phyloP scores from a whole-genome alignment of 2,888 invertebrate species.

The Philereme transversata region DNA sequence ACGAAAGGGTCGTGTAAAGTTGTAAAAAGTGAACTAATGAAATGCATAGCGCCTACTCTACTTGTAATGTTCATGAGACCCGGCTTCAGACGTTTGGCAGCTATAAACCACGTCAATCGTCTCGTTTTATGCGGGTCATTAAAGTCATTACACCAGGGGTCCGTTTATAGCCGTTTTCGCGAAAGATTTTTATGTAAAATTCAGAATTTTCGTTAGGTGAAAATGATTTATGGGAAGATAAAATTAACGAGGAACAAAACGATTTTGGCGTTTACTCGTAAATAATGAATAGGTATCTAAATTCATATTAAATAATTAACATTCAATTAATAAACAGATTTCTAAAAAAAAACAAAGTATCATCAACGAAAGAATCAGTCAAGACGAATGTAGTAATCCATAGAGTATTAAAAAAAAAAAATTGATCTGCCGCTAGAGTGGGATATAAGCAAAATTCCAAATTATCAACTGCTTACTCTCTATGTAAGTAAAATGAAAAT shows the following conservation, averaged over 20 bases:
- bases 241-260: slow-evolving; percentile 22
- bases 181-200: slow-evolving; percentile 37
- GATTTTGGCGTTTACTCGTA: slow-evolving; percentile 1
- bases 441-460: no score
- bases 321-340: no score
- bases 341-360: no score
- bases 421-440: no score
- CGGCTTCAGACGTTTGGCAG: slow-evolving; percentile 33
- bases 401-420: no score
- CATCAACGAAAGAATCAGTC: no score
- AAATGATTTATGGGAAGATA: slow-evolving; percentile 27
- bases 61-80: slow-evolving; percentile 31
- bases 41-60: slow-evolving; percentile 26
- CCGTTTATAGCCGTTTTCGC: slow-evolving; percentile 39
- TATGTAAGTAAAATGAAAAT: no score
- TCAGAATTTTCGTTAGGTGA: slow-evolving; percentile 30
- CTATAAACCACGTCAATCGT: slow-evolving; percentile 40
- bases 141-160: slow-evolving; percentile 41
- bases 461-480: no score
- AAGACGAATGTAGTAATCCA: no score
- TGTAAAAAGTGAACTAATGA: slow-evolving; percentile 27
- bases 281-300: no score
- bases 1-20: slow-evolving; percentile 18
- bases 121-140: slow-evolving; percentile 42
- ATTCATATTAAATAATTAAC: no score